Percentiles rank a stretch among this genome's conserved stretches.
These are phyloP conservation scores for Cyphomyrus discorhynchus DNA, from an alignment of 2,113 vertebrate genomes.

Conservation along the genomic window DNA sequence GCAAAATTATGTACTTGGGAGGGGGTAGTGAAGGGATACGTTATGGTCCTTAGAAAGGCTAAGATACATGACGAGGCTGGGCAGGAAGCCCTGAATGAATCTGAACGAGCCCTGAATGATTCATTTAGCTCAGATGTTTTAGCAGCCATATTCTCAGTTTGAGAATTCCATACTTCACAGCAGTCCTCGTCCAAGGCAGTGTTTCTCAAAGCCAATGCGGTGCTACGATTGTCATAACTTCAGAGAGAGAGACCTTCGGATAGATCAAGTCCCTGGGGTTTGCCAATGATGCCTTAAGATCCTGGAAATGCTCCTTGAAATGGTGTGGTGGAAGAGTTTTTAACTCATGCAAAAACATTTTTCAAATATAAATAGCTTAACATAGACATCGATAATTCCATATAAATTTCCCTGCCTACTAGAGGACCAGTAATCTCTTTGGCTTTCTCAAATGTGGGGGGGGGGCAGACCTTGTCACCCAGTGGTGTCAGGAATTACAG, in stretches of 20 bases:
- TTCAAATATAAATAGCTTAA: neutral
- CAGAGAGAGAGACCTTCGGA: neutral
- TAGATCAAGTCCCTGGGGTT: neutral
- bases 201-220: neutral
- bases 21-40: neutral
- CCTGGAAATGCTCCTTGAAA: neutral
- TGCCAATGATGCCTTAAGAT: neutral
- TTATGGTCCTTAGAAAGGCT: neutral
- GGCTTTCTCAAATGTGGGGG: neutral
- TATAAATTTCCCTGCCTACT: neutral
- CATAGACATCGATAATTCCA: neutral
- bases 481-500: neutral
- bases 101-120: neutral
- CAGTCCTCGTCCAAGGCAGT: neutral
- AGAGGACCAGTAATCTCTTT: neutral
- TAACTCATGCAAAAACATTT: neutral
- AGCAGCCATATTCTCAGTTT: neutral
- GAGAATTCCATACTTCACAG: neutral
- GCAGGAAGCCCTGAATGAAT: neutral
- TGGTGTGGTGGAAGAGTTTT: neutral
- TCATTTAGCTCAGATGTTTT: neutral
- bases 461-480: neutral
- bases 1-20: neutral
- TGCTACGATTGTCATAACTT: neutral
- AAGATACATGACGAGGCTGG: neutral